Conservation (phyloP, 2,113 vertebrate genomes). For the Sciurus niger region DNA sequence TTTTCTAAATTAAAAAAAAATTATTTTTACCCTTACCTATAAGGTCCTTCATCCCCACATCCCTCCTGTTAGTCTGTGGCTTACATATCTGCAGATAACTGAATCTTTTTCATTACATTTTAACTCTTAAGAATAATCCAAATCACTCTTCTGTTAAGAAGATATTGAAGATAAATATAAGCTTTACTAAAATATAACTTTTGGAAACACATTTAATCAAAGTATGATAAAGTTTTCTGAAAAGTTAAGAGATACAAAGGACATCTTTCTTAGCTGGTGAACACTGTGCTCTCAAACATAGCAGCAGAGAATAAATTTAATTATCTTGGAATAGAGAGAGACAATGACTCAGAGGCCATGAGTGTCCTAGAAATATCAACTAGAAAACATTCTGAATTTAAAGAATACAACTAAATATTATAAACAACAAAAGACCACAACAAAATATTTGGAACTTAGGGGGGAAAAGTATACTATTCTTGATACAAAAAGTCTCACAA, state of each 20-base stretch:
- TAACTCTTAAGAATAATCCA: constrained; percentile 19
- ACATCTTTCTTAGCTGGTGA: background rate
- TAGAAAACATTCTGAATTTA: constrained; percentile 5
- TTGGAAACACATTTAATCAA: constrained; percentile 22
- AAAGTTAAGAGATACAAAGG: background rate
- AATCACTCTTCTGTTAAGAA: constrained; percentile 8
- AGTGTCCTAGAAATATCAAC: background rate
- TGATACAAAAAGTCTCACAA: background rate
- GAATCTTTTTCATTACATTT: background rate
- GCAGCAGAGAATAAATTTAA: background rate
- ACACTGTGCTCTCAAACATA: background rate
- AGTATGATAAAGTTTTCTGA: background rate
- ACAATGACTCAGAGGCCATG: background rate
- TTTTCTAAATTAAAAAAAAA: background rate
- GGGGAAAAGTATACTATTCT: background rate
- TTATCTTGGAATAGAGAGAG: background rate
- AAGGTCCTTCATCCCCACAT: background rate
- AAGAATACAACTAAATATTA: background rate
- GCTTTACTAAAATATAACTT: constrained; percentile 13
- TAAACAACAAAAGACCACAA: background rate
- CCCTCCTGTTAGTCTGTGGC: background rate
- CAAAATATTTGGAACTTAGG: background rate
- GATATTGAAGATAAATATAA: constrained; percentile 35
- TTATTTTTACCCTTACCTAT: background rate
- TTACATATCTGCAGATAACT: background rate